Evolutionary conservation across 2,113 vertebrate genomes (phyloP).

Genomic region (Dipodomys ordii): DNA sequence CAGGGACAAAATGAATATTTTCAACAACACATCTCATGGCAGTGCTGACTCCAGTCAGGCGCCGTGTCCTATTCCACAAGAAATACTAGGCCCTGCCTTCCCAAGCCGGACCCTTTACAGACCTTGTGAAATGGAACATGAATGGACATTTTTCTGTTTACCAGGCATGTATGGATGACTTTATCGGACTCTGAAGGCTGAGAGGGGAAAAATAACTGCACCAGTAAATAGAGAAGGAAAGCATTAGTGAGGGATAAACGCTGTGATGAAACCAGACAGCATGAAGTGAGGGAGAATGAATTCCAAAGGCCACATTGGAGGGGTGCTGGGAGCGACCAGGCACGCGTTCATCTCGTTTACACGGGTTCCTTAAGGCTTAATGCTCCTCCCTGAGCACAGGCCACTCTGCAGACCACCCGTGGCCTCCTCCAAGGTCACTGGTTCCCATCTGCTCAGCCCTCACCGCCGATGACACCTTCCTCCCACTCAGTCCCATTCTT

Average conservation of each 20-base stretch:
- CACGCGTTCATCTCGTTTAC: not conserved
- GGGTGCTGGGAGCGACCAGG: no score
- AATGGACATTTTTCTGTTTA: not conserved
- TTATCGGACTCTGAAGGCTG: not conserved
- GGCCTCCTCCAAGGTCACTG: not conserved
- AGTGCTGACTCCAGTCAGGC: not conserved
- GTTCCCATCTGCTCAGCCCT: not conserved
- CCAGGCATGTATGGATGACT: not conserved
- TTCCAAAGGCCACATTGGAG: not conserved
- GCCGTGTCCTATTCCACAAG: not conserved
- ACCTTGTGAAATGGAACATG: slow-evolving; percentile 13
- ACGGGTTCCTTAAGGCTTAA: not conserved
- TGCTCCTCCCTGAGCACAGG: not conserved
- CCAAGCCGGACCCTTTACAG: not conserved
- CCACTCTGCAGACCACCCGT: not conserved
- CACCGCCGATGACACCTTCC: not conserved
- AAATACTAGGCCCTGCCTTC: not conserved
- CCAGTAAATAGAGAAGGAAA: not conserved
- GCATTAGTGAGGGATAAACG: not conserved
- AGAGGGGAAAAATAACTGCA: not conserved
- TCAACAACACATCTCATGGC: not conserved
- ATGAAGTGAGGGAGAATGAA: not conserved
- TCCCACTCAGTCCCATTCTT: not conserved
- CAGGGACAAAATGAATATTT: not conserved
- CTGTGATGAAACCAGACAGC: not conserved